Base-by-base conservation (phyloP, 2,113 vertebrate genomes). In the Daphoenositta chrysoptera region DNA sequence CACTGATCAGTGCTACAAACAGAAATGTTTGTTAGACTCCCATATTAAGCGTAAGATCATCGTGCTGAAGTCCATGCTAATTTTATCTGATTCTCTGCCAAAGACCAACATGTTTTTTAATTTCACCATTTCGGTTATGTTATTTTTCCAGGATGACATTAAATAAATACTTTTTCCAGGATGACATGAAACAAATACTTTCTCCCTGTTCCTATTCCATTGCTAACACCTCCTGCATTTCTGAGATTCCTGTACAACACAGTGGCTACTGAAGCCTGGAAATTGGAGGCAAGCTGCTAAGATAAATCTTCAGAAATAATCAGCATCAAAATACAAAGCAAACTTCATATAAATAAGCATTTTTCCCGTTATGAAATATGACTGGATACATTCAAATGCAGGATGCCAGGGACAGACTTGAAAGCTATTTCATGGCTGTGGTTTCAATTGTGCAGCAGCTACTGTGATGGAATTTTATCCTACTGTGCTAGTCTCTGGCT, bases 351-450 rank as follows among this genome's bases (percentile, higher is more conserved):
- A 73, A 86, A 70, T 77, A 83, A 61, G 10, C 50, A 60, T 88
- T 93, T 93, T 93, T 90, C 51, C 63, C 73, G 42, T 80, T 88
- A 80, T 21, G 33, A 90, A 88, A 90, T 27, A 70, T 50, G 47
- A 85, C 42, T 40, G 42, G 17, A 77, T 80, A 47, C 17, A 68
- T 79, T 90, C 64, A 87, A 83, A 93, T 50, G 54, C 75, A 63
- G 33, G 27, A 50, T 77, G 63, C 45, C 63, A 65, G 61, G 31
- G 30, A 87, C 50, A 93, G 66, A 72, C 40, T 24, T 66, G 71
- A 91, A 94, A 93, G 70, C 44, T 94, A 87, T 96, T 96, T 96
- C 90, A 83, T 93, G 90, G 75, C 87, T 93, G 56, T 81, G 51
- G 63, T 91, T 97, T 90, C 84, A 88, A 51, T 76, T 91, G 47